Conservation (phyloP, 1,140 invertebrate species). For the Macrobrachium nipponense region DNA sequence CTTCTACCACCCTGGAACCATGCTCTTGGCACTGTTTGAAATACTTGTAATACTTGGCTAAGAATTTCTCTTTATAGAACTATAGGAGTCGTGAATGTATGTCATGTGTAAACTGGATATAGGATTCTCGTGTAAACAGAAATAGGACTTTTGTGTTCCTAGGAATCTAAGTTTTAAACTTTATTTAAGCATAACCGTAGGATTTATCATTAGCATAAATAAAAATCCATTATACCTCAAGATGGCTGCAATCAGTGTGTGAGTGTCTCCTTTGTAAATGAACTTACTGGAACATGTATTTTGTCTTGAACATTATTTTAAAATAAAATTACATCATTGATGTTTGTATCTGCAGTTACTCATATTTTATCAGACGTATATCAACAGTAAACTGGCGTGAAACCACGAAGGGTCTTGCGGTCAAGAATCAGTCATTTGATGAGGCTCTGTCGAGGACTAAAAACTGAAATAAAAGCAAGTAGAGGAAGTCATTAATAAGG, state of each 20-base stretch:
- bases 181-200: too few species aligned
- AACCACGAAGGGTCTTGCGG: neutral
- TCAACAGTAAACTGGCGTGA: neutral
- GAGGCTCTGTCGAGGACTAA: neutral
- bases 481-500: too few species aligned
- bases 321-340: constrained; percentile 28
- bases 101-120: too few species aligned
- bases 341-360: constrained; percentile 30
- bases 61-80: too few species aligned
- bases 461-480: too few species aligned
- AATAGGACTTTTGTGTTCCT: too few species aligned
- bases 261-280: constrained; percentile 28
- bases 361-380: constrained; percentile 23
- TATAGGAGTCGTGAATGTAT: too few species aligned
- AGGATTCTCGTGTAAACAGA: too few species aligned
- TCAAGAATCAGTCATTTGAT: neutral
- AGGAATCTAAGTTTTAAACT: too few species aligned
- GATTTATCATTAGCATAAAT: constrained; percentile 4
- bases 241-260: constrained; percentile 36
- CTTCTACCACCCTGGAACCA: too few species aligned
- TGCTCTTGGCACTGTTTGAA: too few species aligned
- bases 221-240: constrained; percentile 29
- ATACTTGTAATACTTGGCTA: too few species aligned
- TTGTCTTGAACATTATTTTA: constrained; percentile 27
- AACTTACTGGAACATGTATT: constrained; percentile 16